Base-by-base conservation (phyloP, 2,888 invertebrate species). In the Drosophila austrosaltans region DNA sequence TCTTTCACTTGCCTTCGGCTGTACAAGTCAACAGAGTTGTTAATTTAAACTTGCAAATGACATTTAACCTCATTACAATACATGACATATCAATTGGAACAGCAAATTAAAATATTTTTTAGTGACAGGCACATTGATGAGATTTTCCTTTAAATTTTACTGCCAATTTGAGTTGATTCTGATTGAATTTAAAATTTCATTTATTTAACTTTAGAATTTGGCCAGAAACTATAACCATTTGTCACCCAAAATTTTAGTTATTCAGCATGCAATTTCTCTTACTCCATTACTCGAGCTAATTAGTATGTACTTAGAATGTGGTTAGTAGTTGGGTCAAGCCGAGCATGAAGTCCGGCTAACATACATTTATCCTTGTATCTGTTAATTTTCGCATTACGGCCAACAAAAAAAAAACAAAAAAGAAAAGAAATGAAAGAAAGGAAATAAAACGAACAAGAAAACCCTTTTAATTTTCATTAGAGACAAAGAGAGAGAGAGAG, bases 341-440 rank as follows among this genome's bases (percentile, higher is more conserved):
- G 6, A 22, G 4, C 10, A 16, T 48, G 2, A 48, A 25, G 48
- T 16, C 8, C 44, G 22, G 20, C 20, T 8, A 48, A 20, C 20
- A 48, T 22, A 40, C 58, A 64, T 74, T 74, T 81, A 81, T 81
- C 81, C 78, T 68, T 66, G 72, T 69, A 83, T 83, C 84, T 83
- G 74, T 78, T 81, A 81, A 81, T 81, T 81, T 81, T 81, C 81
- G 81, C 73, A 78, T 73, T 71, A 73, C 67, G 63, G 78, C 70
- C 44, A 40, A 60, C 42, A 44, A 58, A 36, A 40, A 20, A 56
- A 64, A 63, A 7, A 16, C 1, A 20, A 44, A 20, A 44, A 44
- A 22, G 8, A 5, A 6, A 32, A 40, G 57, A 42, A 53, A 60
- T 30, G 36, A 20, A 56, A 64, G 64, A 8, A 20, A 36, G 36